Percentiles rank a stretch among this genome's conserved stretches.
Conservation (phyloP, 2,888 invertebrate species). For the Chymomyza amoena region DNA sequence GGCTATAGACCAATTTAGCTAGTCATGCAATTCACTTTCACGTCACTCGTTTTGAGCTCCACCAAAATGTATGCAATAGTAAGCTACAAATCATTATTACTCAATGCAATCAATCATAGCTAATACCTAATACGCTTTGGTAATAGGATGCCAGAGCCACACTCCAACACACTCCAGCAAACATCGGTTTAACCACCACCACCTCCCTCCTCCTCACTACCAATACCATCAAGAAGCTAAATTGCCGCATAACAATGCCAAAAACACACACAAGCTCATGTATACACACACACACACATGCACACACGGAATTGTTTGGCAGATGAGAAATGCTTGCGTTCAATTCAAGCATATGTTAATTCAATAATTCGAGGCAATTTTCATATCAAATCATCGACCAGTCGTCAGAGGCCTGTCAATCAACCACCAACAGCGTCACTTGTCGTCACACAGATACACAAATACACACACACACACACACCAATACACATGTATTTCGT, state of each 20-base stretch:
- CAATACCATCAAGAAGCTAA: not conserved
- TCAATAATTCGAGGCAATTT: conserved; percentile 75
- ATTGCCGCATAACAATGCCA: conserved; percentile 12
- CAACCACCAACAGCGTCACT: conserved; percentile 39
- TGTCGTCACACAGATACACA: conserved; percentile 7
- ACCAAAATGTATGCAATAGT: conserved; percentile 6
- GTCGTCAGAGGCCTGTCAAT: conserved; percentile 56
- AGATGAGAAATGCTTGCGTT: conserved; percentile 58
- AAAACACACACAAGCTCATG: not conserved
- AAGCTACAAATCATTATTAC: conserved; percentile 67
- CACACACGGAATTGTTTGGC: not conserved
- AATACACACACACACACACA: not conserved
- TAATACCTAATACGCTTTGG: conserved; percentile 72
- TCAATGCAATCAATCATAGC: conserved; percentile 73
- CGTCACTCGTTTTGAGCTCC: conserved; percentile 30
- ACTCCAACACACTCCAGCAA: conserved; percentile 13
- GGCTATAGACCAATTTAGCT: conserved; percentile 13
- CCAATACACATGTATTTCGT: not conserved
- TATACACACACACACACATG: conserved; percentile 25
- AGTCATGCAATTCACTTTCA: conserved; percentile 65
- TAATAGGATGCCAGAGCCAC: conserved; percentile 62
- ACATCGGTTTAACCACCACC: not conserved
- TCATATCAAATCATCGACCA: conserved; percentile 65
- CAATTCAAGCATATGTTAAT: conserved; percentile 73
- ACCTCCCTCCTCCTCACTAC: too few relatives aligned